Base-by-base conservation (phyloP, 64 coral and sea anemone genomes). In the Stichodactyla mertensii region DNA sequence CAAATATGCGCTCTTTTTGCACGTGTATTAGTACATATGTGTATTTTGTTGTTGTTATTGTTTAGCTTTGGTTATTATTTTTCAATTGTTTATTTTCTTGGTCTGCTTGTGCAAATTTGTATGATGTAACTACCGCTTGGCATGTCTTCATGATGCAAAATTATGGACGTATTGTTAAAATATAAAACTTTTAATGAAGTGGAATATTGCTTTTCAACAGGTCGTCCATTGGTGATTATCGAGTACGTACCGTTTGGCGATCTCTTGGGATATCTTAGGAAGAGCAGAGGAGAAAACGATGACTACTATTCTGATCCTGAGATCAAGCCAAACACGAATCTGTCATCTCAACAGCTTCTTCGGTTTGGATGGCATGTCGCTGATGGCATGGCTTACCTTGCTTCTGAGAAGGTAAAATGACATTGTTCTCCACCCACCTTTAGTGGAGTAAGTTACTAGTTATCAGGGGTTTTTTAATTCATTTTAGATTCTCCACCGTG, bases 291-390 rank as follows among this genome's bases (percentile, higher is more conserved):
- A 36, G 83, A 85, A 18, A 64, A 85, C 27, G 83, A 85, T 64
- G 83, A 64, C 83, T 85, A 85, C 56, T 85, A 61, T 52, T 64
- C 83, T 52, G 83, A 85, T 51, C 83, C 83, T 16, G 83, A 85
- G 4, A 85, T 85, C 83, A 55, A 85, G 15, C 57, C 83, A 1
- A 85, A 61, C 55, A 85, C 83, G 7, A 61, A 57, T 16, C 56
- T 85, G 24, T 62, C 83, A 16, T 85, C 83, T 16, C 83, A 85
- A 16, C 83, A 85, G 77, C 57, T 88, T 7, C 16, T 88, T 82
- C 77, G 87, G 5, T 61, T 88, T 64, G 87, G 45, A 7, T 78
- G 77, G 78, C 24, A 88, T 10, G 56, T 82, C 36, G 87, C 87
- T 20, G 54, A 60, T 69, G 87, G 87, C 8, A 88, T 88, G 87